Percentiles rank a stretch among this genome's conserved stretches.
phyloP scores from a whole-genome alignment of 2,113 vertebrate species.

The Puma concolor region DNA sequence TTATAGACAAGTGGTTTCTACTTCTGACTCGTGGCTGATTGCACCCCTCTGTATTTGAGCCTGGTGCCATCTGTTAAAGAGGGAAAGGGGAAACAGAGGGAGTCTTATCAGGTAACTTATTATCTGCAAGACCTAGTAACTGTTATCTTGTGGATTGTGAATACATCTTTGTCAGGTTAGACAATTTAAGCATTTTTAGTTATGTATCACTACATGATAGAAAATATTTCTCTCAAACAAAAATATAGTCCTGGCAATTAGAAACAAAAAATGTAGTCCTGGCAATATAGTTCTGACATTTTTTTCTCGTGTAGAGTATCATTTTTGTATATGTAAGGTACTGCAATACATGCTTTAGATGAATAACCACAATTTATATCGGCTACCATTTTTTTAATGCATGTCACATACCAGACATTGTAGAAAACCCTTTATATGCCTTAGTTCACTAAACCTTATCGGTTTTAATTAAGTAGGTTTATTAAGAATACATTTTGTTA shows the following conservation, averaged over 20 bases:
- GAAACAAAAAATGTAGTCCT: neutral
- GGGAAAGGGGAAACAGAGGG: neutral
- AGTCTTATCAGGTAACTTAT: neutral
- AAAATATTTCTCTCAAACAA: conserved; percentile 29
- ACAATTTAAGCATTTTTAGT: conserved; percentile 32
- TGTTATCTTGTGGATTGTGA: neutral
- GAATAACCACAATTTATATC: neutral
- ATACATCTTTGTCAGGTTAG: neutral
- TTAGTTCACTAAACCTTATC: neutral
- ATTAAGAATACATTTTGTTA: conserved; percentile 42
- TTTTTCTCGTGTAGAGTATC: neutral
- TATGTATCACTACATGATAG: neutral
- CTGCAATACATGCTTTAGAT: neutral
- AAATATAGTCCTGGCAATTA: neutral
- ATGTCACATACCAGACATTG: neutral
- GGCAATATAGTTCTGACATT: neutral
- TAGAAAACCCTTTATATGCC: neutral
- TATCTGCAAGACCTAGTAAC: neutral
- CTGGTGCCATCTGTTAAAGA: neutral
- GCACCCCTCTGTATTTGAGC: neutral
- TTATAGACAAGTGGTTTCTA: neutral
- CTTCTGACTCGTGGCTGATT: neutral
- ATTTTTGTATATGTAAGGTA: neutral
- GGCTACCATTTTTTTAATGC: neutral
- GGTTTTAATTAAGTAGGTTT: neutral